A percentile compares a stretch with the other conserved stretches of the same genome.
Conservation (phyloP, 2,113 vertebrate species). For the Hemiprocne comata region DNA sequence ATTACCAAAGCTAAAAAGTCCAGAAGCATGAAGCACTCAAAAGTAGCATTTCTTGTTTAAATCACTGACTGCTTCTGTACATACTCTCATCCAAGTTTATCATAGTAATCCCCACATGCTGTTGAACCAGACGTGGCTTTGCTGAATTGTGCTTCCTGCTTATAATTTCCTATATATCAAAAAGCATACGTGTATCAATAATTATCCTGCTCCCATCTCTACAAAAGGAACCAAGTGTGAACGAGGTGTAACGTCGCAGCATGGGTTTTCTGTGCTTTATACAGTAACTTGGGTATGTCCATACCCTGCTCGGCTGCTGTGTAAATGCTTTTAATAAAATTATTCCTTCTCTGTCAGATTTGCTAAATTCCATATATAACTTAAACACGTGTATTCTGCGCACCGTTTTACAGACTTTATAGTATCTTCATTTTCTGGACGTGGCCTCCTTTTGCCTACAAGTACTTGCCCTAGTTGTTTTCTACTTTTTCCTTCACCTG, state of each 20-base stretch:
- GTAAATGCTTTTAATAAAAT: slow-evolving; percentile 33
- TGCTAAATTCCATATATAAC: neutral
- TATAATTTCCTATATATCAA: neutral
- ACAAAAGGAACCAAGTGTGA: slow-evolving; percentile 12
- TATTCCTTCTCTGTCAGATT: neutral
- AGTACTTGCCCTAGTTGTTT: slow-evolving; percentile 64
- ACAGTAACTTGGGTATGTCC: neutral
- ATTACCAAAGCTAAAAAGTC: neutral
- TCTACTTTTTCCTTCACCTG: slow-evolving; percentile 80
- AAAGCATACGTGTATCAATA: neutral
- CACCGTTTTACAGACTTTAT: neutral
- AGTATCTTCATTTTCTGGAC: slow-evolving; percentile 50
- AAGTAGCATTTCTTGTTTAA: neutral
- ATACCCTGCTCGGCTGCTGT: neutral
- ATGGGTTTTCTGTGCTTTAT: slow-evolving; percentile 2
- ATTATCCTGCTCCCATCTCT: neutral
- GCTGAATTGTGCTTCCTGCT: neutral
- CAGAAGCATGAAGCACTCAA: neutral
- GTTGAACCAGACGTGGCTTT: neutral
- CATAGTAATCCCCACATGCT: neutral
- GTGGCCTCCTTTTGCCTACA: slow-evolving; percentile 44
- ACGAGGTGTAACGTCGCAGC: neutral
- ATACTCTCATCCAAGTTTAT: neutral
- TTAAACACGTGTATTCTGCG: neutral
- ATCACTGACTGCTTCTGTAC: neutral